Evolutionary conservation across 2,888 invertebrate species (phyloP).

Genomic region (Drosophila subsilvestris): DNA sequence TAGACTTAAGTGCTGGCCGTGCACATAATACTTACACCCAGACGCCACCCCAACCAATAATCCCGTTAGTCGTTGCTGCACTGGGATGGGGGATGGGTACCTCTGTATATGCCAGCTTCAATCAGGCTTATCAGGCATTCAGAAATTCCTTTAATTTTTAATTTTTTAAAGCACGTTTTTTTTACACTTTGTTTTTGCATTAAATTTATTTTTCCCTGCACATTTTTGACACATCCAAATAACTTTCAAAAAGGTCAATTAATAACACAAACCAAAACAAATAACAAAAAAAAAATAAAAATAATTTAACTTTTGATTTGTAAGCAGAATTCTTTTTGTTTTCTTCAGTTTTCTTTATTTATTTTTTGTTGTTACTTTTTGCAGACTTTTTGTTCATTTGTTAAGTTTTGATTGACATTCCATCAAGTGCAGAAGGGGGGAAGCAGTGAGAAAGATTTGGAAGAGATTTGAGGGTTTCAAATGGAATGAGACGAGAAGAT

Average conservation of each 20-base stretch:
- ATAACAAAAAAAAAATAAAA: not conserved
- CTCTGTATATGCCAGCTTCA: too few species aligned
- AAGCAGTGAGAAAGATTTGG: not conserved
- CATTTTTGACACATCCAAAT: slow-evolving; percentile 20
- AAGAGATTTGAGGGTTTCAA: slow-evolving; percentile 13
- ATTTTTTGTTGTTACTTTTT: not conserved
- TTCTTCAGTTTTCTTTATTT: not conserved
- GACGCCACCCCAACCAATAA: too few species aligned
- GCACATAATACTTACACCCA: too few species aligned
- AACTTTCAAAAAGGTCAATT: slow-evolving; percentile 43
- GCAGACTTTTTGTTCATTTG: slow-evolving; percentile 32
- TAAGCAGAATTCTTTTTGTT: slow-evolving; percentile 5
- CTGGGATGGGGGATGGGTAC: too few species aligned
- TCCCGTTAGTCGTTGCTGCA: too few species aligned
- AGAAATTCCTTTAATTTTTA: too few species aligned
- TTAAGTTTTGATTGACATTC: slow-evolving; percentile 45
- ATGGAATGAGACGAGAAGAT: not conserved
- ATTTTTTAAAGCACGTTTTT: too few species aligned
- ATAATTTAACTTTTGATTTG: slow-evolving; percentile 31
- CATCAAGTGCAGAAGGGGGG: not conserved
- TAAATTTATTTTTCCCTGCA: slow-evolving; percentile 28
- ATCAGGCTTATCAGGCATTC: too few species aligned
- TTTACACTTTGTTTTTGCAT: slow-evolving; percentile 33
- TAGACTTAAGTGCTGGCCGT: too few species aligned
- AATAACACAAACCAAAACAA: slow-evolving; percentile 22